Conservation (phyloP, 2,888 invertebrate genomes). For the Drosophila nr. perissopoda region DNA sequence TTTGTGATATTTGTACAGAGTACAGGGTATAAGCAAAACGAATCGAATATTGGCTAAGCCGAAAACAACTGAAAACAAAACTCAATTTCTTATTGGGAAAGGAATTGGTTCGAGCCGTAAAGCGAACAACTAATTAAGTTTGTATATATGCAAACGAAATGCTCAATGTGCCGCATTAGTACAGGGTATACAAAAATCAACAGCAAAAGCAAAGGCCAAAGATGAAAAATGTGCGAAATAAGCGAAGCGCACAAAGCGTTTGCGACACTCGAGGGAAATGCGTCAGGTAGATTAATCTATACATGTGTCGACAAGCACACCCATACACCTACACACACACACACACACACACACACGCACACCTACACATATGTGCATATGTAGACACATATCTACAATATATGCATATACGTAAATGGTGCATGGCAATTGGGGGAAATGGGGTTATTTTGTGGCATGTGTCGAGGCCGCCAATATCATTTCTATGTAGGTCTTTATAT, state of each 20-base stretch:
- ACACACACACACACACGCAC: not conserved
- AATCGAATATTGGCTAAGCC: not conserved
- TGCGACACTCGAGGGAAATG: conserved; percentile 69
- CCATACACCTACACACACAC: conserved; percentile 5
- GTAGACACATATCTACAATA: not conserved
- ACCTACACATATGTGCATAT: not conserved
- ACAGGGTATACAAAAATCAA: conserved; percentile 40
- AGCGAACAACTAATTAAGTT: not conserved
- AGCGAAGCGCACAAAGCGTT: conserved; percentile 65
- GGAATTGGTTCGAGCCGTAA: too few relatives aligned
- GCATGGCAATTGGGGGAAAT: conserved; percentile 22
- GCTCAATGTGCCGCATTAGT: not conserved
- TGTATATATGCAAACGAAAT: not conserved
- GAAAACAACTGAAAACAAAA: not conserved
- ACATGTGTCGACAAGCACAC: not conserved
- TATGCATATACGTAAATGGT: conserved; percentile 34
- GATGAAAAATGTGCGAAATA: conserved; percentile 73
- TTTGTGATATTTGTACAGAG: not conserved
- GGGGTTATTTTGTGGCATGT: conserved; percentile 31
- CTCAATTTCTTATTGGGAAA: accelerated
- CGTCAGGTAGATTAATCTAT: conserved; percentile 57
- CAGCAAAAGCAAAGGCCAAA: conserved; percentile 48
- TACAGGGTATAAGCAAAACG: not conserved
- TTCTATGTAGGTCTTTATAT: conserved; percentile 42
- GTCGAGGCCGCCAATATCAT: conserved; percentile 51